Conservation (phyloP, 2,888 invertebrate genomes). For the Cremastinae sp. region DNA sequence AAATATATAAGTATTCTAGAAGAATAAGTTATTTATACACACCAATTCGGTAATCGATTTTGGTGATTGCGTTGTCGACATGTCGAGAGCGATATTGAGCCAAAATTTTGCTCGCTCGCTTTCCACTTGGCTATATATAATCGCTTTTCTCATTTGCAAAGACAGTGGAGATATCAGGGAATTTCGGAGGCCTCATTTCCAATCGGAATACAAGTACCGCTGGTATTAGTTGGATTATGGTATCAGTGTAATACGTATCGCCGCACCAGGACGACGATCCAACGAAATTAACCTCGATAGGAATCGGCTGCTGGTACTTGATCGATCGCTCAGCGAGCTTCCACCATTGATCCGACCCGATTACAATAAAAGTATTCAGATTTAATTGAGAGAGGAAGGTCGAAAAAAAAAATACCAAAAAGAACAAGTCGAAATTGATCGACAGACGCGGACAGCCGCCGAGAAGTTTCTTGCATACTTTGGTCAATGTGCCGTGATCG, state of each 20-base stretch:
- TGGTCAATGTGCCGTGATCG: conserved; percentile 61
- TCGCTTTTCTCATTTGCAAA: conserved; percentile 10
- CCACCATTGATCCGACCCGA: conserved; percentile 51
- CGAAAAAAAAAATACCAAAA: background rate
- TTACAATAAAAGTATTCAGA: conserved; percentile 43
- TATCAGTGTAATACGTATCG: conserved; percentile 50
- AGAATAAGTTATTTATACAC: no score
- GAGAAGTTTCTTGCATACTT: conserved; percentile 50
- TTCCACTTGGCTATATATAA: conserved; percentile 18
- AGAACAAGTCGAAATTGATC: conserved; percentile 30
- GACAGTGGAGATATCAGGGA: conserved; percentile 18
- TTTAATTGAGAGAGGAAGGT: conserved; percentile 3
- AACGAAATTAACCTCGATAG: conserved; percentile 58
- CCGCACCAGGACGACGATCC: conserved; percentile 44
- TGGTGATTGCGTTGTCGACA: background rate
- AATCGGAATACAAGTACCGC: conserved; percentile 18
- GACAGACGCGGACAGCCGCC: conserved; percentile 36
- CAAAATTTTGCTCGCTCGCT: background rate
- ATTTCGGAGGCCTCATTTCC: conserved; percentile 39
- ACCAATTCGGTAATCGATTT: background rate
- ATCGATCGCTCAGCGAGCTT: conserved; percentile 50
- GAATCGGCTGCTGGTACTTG: conserved; percentile 52
- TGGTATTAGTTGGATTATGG: conserved; percentile 43
- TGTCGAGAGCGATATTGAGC: background rate
- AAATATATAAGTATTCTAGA: no score